Evolutionary conservation across 2,888 invertebrate species (phyloP).

Genomic region (Parnassius mnemosyne): DNA sequence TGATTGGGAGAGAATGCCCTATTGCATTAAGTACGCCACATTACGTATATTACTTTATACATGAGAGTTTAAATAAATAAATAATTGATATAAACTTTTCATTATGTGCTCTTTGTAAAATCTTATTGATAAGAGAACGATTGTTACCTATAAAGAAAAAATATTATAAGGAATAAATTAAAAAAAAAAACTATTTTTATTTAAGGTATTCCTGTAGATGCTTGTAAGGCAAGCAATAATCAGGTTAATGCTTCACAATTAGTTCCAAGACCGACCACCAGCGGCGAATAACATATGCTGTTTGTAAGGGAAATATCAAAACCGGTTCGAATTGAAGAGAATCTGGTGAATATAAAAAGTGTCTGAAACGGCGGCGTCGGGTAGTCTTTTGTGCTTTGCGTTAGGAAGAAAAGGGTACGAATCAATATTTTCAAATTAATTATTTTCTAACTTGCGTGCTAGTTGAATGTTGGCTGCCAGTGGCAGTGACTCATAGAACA

Average conservation of each 20-base stretch:
- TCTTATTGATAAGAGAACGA: neutral
- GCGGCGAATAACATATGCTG: constrained; percentile 44
- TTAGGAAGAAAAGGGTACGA: constrained; percentile 17
- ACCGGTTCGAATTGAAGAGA: constrained; percentile 41
- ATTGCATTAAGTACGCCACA: no score
- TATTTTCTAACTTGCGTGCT: neutral
- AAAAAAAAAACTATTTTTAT: constrained; percentile 26
- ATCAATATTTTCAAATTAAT: constrained; percentile 17
- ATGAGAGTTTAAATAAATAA: no score
- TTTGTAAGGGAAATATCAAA: constrained; percentile 32
- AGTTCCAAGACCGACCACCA: constrained; percentile 59
- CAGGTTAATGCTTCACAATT: constrained; percentile 60
- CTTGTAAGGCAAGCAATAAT: constrained; percentile 41
- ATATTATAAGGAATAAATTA: constrained; percentile 8
- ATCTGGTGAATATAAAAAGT: constrained; percentile 23
- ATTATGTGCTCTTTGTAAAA: no score
- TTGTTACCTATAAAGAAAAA: constrained; percentile 7
- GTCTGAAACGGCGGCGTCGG: constrained; percentile 20
- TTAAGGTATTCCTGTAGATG: constrained; percentile 22
- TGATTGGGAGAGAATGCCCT: no score
- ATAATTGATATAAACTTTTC: no score
- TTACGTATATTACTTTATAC: no score
- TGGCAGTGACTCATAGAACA: no score
- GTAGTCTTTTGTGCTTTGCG: constrained; percentile 17
- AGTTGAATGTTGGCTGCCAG: no score